Evolutionary conservation across 2,888 invertebrate genomes (phyloP).

Genomic region (Melipona bicolor): DNA sequence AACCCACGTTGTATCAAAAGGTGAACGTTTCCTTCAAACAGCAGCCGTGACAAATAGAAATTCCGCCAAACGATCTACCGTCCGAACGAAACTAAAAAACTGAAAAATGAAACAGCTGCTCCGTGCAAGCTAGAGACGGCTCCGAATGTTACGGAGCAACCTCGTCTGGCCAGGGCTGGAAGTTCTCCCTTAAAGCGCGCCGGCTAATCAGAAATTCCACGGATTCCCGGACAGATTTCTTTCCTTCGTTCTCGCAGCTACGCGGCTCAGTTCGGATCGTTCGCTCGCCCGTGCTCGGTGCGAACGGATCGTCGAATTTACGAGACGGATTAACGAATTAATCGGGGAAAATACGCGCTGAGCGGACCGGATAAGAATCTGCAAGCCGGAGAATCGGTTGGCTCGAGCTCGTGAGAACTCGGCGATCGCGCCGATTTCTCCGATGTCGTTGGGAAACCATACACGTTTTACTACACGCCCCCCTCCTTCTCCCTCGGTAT

Average conservation of each 20-base stretch:
- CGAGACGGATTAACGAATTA: constrained; percentile 43
- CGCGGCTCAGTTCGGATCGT: not conserved
- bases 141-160: not conserved
- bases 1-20: not conserved
- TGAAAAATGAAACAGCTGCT: not conserved
- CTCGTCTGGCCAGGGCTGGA: not conserved
- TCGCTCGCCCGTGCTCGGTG: not conserved
- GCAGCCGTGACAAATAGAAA: not conserved
- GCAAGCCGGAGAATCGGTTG: constrained; percentile 48
- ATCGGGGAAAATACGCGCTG: constrained; percentile 14
- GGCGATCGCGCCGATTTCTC: constrained; percentile 55
- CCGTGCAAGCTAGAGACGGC: not conserved
- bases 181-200: not conserved
- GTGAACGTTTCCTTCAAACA: not conserved
- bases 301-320: constrained; percentile 26
- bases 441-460: constrained; percentile 67
- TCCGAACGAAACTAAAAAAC: not conserved
- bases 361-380: not conserved
- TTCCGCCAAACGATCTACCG: not conserved
- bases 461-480: constrained; percentile 57
- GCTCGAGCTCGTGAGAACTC: constrained; percentile 64
- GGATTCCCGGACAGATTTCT: constrained; percentile 27
- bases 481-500: constrained; percentile 34
- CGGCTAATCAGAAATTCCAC: constrained; percentile 15
- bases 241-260: not conserved